Conservation (phyloP, 1,140 invertebrate species). For the Agraylea sexmaculata region DNA sequence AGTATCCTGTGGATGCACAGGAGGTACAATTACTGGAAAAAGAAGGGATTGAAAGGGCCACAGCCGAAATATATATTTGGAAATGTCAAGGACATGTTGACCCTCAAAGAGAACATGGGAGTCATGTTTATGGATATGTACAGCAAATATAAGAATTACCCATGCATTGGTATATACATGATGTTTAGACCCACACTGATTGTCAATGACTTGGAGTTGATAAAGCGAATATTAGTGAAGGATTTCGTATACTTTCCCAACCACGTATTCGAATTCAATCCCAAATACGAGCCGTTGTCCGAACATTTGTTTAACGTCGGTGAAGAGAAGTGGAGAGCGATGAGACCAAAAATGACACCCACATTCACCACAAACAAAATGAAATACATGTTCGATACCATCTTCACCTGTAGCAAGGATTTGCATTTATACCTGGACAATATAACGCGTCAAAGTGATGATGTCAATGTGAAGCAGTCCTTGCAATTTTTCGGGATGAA, state of each 20-base stretch:
- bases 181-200: slow-evolving; percentile 36
- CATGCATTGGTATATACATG: slow-evolving; percentile 26
- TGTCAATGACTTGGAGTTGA: slow-evolving; percentile 43
- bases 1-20: not conserved
- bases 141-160: slow-evolving; percentile 14
- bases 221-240: slow-evolving; percentile 46
- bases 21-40: slow-evolving; percentile 6
- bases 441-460: slow-evolving; percentile 17
- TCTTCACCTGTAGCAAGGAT: slow-evolving; percentile 26
- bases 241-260: slow-evolving; percentile 44
- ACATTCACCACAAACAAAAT: slow-evolving; percentile 48
- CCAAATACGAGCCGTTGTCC: slow-evolving; percentile 37
- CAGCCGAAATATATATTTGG: slow-evolving; percentile 10
- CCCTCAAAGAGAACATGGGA: no score
- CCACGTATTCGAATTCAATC: slow-evolving; percentile 33
- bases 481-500: slow-evolving; percentile 42
- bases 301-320: slow-evolving; percentile 33
- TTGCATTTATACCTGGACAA: slow-evolving; percentile 25
- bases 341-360: slow-evolving; percentile 41
- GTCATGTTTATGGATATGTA: slow-evolving; percentile 21
- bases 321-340: slow-evolving; percentile 40
- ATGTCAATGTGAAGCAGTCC: slow-evolving; percentile 31
- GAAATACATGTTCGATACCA: slow-evolving; percentile 38
- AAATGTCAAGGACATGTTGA: no score
- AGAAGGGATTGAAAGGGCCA: slow-evolving; percentile 7